phyloP scores from a whole-genome alignment of 2,797 vertebrate species.

The Danio kyathit region DNA sequence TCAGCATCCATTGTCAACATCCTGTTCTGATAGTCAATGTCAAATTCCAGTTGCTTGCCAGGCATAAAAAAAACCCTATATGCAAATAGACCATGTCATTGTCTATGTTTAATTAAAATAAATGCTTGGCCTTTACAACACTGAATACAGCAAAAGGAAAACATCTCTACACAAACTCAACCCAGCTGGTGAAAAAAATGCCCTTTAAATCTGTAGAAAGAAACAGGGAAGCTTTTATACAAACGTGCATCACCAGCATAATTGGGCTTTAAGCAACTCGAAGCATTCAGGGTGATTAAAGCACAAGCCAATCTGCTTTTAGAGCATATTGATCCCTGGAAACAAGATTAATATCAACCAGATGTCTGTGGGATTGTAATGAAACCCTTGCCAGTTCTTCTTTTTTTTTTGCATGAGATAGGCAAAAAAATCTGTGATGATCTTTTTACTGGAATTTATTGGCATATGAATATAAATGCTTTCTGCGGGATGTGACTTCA shows the following conservation, averaged over 20 bases:
- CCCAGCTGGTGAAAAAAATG: neutral
- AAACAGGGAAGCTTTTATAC: slow-evolving; percentile 36
- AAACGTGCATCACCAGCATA: slow-evolving; percentile 56
- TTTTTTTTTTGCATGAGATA: slow-evolving; percentile 22
- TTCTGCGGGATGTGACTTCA: slow-evolving; percentile 31
- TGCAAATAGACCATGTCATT: neutral
- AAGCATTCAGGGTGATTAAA: slow-evolving; percentile 61
- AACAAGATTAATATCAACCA: slow-evolving; percentile 61
- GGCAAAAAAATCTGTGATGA: slow-evolving; percentile 15
- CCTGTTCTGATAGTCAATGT: neutral
- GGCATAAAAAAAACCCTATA: neutral
- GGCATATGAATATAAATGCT: slow-evolving; percentile 25
- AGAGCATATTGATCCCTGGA: slow-evolving; percentile 58
- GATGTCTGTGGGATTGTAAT: slow-evolving; percentile 43
- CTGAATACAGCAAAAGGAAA: neutral
- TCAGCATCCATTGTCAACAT: neutral
- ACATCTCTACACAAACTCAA: neutral
- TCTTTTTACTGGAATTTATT: slow-evolving; percentile 28
- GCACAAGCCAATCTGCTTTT: slow-evolving; percentile 46
- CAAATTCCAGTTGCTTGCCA: neutral
- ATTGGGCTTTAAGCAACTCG: slow-evolving; percentile 56
- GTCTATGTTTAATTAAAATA: neutral
- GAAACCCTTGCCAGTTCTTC: slow-evolving; percentile 9
- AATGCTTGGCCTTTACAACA: neutral
- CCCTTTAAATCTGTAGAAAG: neutral